Conservation (phyloP, 2,797 vertebrate species). For the Nannoperca obscura region DNA sequence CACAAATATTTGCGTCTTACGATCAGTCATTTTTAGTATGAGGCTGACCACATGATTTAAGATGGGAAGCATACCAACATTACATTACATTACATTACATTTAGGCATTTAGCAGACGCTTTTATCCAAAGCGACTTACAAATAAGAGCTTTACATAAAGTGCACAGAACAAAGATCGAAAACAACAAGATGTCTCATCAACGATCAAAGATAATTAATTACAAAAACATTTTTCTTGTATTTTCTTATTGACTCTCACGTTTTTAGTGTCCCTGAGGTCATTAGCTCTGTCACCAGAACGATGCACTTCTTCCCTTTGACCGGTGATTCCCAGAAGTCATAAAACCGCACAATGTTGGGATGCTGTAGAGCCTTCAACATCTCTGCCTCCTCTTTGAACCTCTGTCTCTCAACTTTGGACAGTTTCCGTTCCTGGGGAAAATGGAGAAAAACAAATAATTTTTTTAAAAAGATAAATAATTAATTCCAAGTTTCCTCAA, state of each 20-base stretch:
- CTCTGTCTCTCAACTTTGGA: conserved; percentile 95
- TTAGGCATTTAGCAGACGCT: too few relatives aligned
- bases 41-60: neutral
- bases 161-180: too few relatives aligned
- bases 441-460: conserved; percentile 10
- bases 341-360: conserved; percentile 99
- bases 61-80: neutral
- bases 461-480: conserved; percentile 9
- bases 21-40: neutral
- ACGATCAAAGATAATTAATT: neutral
- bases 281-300: conserved; percentile 98
- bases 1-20: neutral
- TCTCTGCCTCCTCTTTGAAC: conserved; percentile 99
- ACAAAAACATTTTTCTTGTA: neutral
- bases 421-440: conserved; percentile 93
- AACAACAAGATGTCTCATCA: neutral
- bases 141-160: too few relatives aligned
- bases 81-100: too few relatives aligned
- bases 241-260: conserved; percentile 85
- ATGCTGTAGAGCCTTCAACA: conserved; percentile 98
- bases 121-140: too few relatives aligned
- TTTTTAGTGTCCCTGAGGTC: conserved; percentile 99
- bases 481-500: neutral
- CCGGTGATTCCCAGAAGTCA: conserved; percentile 98
- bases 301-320: conserved; percentile 96